A percentile compares a stretch with the other conserved stretches of the same genome.
Evolutionary conservation across 2,888 invertebrate species (phyloP).

Genomic region (Cosmopolites sordidus): DNA sequence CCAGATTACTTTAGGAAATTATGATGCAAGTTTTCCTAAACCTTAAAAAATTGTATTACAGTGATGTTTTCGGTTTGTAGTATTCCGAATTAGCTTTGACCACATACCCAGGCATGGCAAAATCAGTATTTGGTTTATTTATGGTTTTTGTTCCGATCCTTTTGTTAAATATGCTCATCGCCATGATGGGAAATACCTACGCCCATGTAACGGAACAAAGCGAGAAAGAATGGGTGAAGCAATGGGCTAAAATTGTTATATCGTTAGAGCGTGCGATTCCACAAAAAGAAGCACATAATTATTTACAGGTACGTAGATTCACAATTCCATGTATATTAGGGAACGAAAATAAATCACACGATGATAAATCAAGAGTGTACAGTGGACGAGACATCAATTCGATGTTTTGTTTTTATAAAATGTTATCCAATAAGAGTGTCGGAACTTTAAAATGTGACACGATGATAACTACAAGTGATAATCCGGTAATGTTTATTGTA

Average conservation of each 20-base stretch:
- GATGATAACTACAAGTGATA: no score
- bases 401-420: no score
- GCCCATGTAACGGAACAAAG: constrained; percentile 96
- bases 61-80: constrained; percentile 56
- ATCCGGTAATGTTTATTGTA: no score
- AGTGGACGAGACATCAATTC: no score
- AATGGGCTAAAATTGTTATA: constrained; percentile 99
- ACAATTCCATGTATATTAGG: neutral
- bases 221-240: constrained; percentile 84
- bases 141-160: constrained; percentile 98
- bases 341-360: neutral
- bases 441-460: no score
- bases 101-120: constrained; percentile 86
- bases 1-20: constrained; percentile 96
- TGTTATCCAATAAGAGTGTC: no score
- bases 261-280: constrained; percentile 91
- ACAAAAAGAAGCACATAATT: constrained; percentile 83
- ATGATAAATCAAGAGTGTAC: no score
- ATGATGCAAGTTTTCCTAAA: constrained; percentile 82
- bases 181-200: constrained; percentile 99
- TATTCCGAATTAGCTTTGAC: constrained; percentile 88
- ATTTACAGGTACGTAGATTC: constrained; percentile 63
- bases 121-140: constrained; percentile 94
- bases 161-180: constrained; percentile 94
- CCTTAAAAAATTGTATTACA: neutral